Evolutionary conservation across 2,888 invertebrate species (phyloP).

Genomic region (Polietes domitor): DNA sequence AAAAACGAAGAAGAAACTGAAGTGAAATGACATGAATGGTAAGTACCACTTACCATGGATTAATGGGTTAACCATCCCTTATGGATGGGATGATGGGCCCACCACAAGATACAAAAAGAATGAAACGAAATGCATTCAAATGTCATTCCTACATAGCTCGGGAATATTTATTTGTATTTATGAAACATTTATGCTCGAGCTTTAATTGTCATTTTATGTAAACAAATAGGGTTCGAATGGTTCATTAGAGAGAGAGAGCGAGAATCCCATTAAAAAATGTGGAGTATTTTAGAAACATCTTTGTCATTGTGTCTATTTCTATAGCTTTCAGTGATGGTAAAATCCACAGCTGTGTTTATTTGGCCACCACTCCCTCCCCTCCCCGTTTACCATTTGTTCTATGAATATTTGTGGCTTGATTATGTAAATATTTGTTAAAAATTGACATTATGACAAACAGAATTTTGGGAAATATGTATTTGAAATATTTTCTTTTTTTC

Average conservation of each 20-base stretch:
- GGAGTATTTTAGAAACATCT: background rate
- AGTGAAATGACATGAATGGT: slow-evolving; percentile 22
- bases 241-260: no score
- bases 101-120: background rate
- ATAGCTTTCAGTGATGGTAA: slow-evolving; percentile 32
- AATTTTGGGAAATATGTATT: background rate
- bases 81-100: background rate
- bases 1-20: background rate
- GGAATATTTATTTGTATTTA: background rate
- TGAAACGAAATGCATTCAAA: slow-evolving; percentile 36
- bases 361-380: background rate
- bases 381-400: background rate
- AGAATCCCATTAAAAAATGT: slow-evolving; percentile 23
- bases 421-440: slow-evolving; percentile 30
- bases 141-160: background rate
- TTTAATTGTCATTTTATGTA: slow-evolving; percentile 65
- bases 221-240: slow-evolving; percentile 40
- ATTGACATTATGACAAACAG: slow-evolving; percentile 10
- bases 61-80: slow-evolving; percentile 43
- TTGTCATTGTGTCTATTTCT: background rate
- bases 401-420: background rate
- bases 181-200: slow-evolving; percentile 7
- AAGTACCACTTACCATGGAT: slow-evolving; percentile 26
- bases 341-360: slow-evolving; percentile 54
- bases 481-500: background rate